Conservation (phyloP, 2,797 vertebrate genomes). For the Masticophis lateralis region DNA sequence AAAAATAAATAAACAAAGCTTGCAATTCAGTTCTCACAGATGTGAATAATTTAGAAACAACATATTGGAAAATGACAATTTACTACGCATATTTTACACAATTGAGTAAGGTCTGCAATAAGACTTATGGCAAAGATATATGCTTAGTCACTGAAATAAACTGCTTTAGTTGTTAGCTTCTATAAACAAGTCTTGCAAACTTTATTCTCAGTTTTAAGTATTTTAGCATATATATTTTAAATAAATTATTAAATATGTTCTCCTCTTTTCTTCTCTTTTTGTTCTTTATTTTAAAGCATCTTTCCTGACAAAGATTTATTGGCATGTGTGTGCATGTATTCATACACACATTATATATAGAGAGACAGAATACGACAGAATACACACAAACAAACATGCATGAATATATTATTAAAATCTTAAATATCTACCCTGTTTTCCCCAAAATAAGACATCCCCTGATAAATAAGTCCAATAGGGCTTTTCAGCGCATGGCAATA, state of each 20-base stretch:
- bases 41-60: conserved; percentile 43
- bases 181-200: background rate
- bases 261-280: background rate
- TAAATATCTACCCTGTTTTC: background rate
- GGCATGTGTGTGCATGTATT: background rate
- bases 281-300: background rate
- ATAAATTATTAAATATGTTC: background rate
- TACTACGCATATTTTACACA: conserved; percentile 31
- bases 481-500: too few species aligned
- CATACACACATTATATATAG: background rate
- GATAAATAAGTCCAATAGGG: too few species aligned
- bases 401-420: background rate
- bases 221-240: background rate
- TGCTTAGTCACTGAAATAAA: conserved; percentile 5
- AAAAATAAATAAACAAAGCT: conserved; percentile 46
- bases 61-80: conserved; percentile 40
- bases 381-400: background rate
- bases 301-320: background rate
- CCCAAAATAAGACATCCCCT: too few species aligned
- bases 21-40: conserved; percentile 43
- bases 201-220: background rate
- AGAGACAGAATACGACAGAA: too few species aligned
- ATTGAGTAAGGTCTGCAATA: conserved; percentile 17
- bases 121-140: conserved; percentile 1
- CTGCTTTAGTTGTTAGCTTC: background rate